Conservation (phyloP, 1,140 invertebrate genomes). For the Megalonaias nervosa region DNA sequence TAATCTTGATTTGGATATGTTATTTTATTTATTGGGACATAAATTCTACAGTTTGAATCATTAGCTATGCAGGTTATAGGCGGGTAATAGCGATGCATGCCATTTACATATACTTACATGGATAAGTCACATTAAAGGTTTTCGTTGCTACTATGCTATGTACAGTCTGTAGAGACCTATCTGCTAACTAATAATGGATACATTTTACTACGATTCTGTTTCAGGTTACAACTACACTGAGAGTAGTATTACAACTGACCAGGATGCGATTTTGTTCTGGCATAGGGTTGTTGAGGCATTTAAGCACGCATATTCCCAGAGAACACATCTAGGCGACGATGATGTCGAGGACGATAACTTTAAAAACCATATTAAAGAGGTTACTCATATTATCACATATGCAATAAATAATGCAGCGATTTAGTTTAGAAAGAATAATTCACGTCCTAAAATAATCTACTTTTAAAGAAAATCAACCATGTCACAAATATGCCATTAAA, state of each 20-base stretch:
- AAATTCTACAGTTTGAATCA: too few relatives aligned
- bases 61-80: too few relatives aligned
- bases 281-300: constrained; percentile 90
- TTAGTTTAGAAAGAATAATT: neutral
- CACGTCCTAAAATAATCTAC: neutral
- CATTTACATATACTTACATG: too few relatives aligned
- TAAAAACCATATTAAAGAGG: constrained; percentile 28
- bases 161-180: too few relatives aligned
- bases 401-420: neutral
- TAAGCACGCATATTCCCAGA: constrained; percentile 91
- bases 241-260: constrained; percentile 80
- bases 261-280: constrained; percentile 78
- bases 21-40: too few relatives aligned
- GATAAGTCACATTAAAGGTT: too few relatives aligned
- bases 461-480: neutral
- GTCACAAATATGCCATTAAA: neutral
- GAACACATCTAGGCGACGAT: constrained; percentile 87
- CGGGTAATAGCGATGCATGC: too few relatives aligned
- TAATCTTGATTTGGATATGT: too few relatives aligned
- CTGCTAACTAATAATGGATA: too few relatives aligned
- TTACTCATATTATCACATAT: neutral
- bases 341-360: constrained; percentile 74
- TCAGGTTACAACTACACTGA: constrained; percentile 91
- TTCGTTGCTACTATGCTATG: too few relatives aligned
- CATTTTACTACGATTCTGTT: constrained; percentile 55